Evolutionary conservation across 2,888 invertebrate species (phyloP), one percentile per base, ranked within the genome.

Genomic region (Idaea aversata): DNA sequence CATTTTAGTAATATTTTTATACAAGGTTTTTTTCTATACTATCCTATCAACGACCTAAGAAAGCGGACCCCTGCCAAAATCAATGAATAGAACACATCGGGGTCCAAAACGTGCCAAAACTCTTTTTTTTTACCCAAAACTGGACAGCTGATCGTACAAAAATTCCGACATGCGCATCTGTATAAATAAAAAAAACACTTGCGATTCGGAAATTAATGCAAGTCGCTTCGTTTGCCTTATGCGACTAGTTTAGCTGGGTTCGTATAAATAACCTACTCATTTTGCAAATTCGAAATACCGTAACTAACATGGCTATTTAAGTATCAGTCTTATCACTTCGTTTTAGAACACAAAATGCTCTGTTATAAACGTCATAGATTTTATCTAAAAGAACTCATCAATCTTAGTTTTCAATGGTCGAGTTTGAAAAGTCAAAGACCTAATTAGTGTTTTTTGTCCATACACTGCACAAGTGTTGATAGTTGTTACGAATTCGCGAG

Each of bases 361-460:
- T 36, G 5, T 36, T 47, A 47, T 7, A 7, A 47, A 13, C 5
- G 6, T 13, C 5, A 47, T 47, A 10, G 10, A 47, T 47, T 25
- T 47, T 13, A 47, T 10, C 47, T 7, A 47, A 59, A 59, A 10
- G 13, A 59, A 34, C 59, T 16, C 59, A 59, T 59, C 59, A 59
- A 59, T 59, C 62, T 65, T 63, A 76, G 77, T 77, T 75, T 78
- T 76, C 76, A 79, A 77, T 75, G 77, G 70, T 77, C 72, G 76
- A 77, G 79, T 78, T 81, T 85, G 80, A 79, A 77, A 79, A 73
- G 77, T 79, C 77, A 77, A 82, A 85, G 86, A 88, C 87, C 88
- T 81, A 85, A 47, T 84, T 88, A 83, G 82, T 84, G 80, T 91
- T 90, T 86, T 87, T 88, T 83, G 75, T 72, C 58, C 75, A 36